A percentile compares a stretch with the other conserved stretches of the same genome.
These are phyloP conservation scores for Diorhabda carinulata DNA, from an alignment of 1,140 invertebrate species.

Conservation along the genomic window DNA sequence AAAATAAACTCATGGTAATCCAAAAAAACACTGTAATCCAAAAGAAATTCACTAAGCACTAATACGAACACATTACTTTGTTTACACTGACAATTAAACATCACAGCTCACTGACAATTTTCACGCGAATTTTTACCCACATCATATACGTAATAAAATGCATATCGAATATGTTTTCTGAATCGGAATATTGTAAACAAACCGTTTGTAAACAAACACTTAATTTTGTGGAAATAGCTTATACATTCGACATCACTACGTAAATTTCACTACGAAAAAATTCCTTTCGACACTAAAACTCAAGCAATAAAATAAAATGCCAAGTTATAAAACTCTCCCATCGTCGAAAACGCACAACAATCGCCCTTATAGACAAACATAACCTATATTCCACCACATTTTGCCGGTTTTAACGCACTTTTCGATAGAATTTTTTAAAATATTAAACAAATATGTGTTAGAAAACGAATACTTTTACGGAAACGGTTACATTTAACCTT, in stretches of 20 bases:
- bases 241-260: background rate
- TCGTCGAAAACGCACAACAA: slow-evolving; percentile 28
- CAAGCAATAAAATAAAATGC: slow-evolving; percentile 10
- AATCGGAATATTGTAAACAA: slow-evolving; percentile 4
- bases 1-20: slow-evolving; percentile 6
- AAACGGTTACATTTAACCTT: slow-evolving; percentile 7
- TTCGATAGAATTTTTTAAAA: slow-evolving; percentile 19
- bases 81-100: slow-evolving; percentile 21
- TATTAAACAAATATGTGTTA: slow-evolving; percentile 8
- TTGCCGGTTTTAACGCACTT: slow-evolving; percentile 29
- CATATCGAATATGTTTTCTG: background rate
- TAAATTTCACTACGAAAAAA: slow-evolving; percentile 6
- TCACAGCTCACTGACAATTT: slow-evolving; percentile 15
- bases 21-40: slow-evolving; percentile 17
- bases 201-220: slow-evolving; percentile 13
- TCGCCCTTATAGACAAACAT: slow-evolving; percentile 39
- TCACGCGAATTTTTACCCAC: background rate
- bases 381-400: slow-evolving; percentile 37
- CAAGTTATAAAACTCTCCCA: slow-evolving; percentile 7
- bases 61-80: slow-evolving; percentile 17
- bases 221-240: background rate
- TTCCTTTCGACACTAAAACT: background rate
- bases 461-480: slow-evolving; percentile 7
- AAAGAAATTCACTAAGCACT: slow-evolving; percentile 14
- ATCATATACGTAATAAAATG: background rate